A percentile compares a stretch with the other conserved stretches of the same genome.
Conservation (phyloP, 2,888 invertebrate species). For the Idaea aversata region DNA sequence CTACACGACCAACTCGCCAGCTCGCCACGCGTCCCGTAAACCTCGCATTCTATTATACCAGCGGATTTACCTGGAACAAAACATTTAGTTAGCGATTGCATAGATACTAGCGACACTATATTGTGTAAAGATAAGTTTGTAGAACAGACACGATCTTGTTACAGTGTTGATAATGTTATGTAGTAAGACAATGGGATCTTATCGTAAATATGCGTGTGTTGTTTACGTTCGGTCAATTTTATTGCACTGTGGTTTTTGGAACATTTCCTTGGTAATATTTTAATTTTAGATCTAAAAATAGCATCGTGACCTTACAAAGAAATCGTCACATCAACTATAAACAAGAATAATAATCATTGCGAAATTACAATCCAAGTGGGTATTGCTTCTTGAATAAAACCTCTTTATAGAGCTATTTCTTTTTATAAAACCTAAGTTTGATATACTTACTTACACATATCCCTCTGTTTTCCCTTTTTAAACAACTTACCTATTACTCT, state of each 20-base stretch:
- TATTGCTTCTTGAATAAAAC: too few species aligned
- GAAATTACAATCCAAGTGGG: too few species aligned
- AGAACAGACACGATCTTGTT: neutral
- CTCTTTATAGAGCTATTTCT: too few species aligned
- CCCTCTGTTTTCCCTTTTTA: too few species aligned
- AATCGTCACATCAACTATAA: too few species aligned
- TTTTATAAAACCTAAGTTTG: too few species aligned
- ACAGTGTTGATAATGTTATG: neutral
- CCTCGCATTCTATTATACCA: neutral
- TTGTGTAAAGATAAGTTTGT: neutral
- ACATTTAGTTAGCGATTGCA: neutral
- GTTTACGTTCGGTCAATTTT: neutral
- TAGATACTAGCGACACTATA: neutral
- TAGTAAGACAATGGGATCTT: neutral
- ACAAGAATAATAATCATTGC: too few species aligned
- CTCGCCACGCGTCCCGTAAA: neutral
- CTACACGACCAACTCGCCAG: neutral
- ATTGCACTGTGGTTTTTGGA: neutral
- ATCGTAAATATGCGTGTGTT: slow-evolving; percentile 1
- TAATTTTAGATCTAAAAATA: too few species aligned
- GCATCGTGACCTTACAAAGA: too few species aligned
- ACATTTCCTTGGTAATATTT: neutral
- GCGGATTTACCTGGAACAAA: neutral
- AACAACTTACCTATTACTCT: too few species aligned
- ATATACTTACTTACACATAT: too few species aligned